Conservation (phyloP, 2,113 vertebrate species). For the Entelurus aequoreus region DNA sequence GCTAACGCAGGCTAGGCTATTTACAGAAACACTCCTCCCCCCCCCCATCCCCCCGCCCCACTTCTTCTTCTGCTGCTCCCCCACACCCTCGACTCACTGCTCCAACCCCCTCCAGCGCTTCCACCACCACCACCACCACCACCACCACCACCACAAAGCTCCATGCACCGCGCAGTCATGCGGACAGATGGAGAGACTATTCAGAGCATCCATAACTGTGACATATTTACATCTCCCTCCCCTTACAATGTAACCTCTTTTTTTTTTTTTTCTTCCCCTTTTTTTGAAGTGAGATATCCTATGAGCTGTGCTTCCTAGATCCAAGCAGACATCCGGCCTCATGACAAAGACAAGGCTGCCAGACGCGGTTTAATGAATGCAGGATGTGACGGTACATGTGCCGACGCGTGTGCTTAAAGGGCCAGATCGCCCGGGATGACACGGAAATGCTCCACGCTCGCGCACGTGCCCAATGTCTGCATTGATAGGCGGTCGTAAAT, state of each 20-base stretch:
- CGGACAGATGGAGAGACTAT: constrained; percentile 51
- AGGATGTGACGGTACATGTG: constrained; percentile 1
- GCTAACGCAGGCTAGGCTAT: constrained; percentile 58
- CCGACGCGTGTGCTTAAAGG: not conserved
- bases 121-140: constrained; percentile 21
- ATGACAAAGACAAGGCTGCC: constrained; percentile 30
- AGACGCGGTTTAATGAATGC: constrained; percentile 36
- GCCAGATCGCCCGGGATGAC: not conserved
- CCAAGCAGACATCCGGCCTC: constrained; percentile 21
- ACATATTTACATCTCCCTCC: constrained; percentile 6
- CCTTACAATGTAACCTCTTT: not conserved
- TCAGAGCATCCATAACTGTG: constrained; percentile 17
- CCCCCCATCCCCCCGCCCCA: too few species aligned
- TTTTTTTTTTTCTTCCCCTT: not conserved
- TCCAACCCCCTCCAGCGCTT: constrained; percentile 42
- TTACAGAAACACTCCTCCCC: constrained; percentile 39
- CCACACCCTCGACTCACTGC: constrained; percentile 13
- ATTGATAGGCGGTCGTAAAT: constrained; percentile 1
- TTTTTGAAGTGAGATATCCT: constrained; percentile 32
- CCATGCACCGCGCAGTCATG: constrained; percentile 39
- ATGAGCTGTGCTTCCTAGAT: constrained; percentile 33
- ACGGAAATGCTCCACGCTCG: not conserved
- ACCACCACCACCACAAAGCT: constrained; percentile 38
- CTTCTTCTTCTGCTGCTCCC: constrained; percentile 3
- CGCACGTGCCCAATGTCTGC: not conserved